Evolutionary conservation across 2,888 invertebrate species (phyloP), one percentile per base, ranked within the genome.

Genomic region (Polia nebulosa): DNA sequence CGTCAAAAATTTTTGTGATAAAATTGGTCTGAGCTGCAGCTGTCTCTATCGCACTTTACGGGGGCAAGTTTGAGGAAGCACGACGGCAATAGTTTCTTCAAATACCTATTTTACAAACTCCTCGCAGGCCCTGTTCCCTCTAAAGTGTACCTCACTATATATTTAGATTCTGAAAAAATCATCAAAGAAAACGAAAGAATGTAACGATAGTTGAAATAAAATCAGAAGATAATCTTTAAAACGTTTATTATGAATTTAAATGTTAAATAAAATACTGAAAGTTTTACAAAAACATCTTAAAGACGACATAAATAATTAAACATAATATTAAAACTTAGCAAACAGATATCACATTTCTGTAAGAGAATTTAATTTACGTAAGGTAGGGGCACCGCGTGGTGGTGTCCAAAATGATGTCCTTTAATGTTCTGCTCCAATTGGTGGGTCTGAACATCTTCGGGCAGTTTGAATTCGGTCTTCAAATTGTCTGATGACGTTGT

Each of bases 221-320:
- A 74, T 8, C 32, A 34, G 67, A 25, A 7, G 22, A 2, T 52
- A 13, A 41, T 41, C n/a, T 17, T 51, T 51, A 32, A 74, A 59
- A 67, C 47, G 68, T 75, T 72, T 60, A 75, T 68, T 75, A n/a
- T 58, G 0, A 15, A 32, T 74, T 34, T 34, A 52, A 74, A 77
- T 64, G 57, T 68, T 29, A 64, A 36, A 41, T 5, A 45, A 20
- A 72, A 58, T 68, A 75, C 57, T 58, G 76, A 27, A 32, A 17
- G 17, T 49, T 58, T 13, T 13, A 36, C 58, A 58, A 22, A 56
- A 52, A 47, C 34, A 29, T 73, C 25, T 39, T 74, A 51, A 39
- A 74, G 66, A 51, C 56, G 75, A 75, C 41, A 67, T 78, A 78
- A 78, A 76, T 80, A 66, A 44, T 62, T 61, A 62, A 20, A 66